A percentile compares a stretch with the other conserved stretches of the same genome.
Evolutionary conservation across 1,140 invertebrate species (phyloP).

Genomic region (Zaprionus ornatus): DNA sequence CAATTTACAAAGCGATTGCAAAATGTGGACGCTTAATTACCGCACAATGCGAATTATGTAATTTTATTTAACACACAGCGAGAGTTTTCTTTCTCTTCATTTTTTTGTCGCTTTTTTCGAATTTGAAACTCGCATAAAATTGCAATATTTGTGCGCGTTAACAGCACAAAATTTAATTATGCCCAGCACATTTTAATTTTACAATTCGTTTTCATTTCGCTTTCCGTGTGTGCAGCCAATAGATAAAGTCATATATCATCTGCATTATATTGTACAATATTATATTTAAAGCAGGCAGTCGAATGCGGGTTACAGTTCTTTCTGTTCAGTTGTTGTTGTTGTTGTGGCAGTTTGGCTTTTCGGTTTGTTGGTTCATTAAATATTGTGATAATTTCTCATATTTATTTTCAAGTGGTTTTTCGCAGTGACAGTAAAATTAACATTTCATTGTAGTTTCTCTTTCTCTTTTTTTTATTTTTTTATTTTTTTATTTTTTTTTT

Average conservation of each 20-base stretch:
- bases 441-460: constrained; percentile 29
- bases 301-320: constrained; percentile 1
- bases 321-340: constrained; percentile 13
- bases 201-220: not conserved
- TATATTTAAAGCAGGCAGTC: constrained; percentile 40
- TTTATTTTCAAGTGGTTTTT: constrained; percentile 78
- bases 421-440: constrained; percentile 62
- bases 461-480: not conserved
- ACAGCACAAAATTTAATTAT: constrained; percentile 41
- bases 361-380: constrained; percentile 81
- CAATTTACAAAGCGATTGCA: constrained; percentile 13
- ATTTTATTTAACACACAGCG: not conserved
- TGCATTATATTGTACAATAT: constrained; percentile 47
- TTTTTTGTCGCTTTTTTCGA: not conserved
- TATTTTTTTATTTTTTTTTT: constrained; percentile 14
- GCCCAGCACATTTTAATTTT: not conserved
- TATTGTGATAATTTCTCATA: constrained; percentile 81
- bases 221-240: constrained; percentile 54
- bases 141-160: constrained; percentile 34
- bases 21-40: constrained; percentile 26
- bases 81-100: not conserved
- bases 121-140: constrained; percentile 28
- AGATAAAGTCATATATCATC: constrained; percentile 79
- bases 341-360: constrained; percentile 53
- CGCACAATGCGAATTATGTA: constrained; percentile 9